Conservation (phyloP, 2,797 vertebrate species). For the Borostomias antarcticus region DNA sequence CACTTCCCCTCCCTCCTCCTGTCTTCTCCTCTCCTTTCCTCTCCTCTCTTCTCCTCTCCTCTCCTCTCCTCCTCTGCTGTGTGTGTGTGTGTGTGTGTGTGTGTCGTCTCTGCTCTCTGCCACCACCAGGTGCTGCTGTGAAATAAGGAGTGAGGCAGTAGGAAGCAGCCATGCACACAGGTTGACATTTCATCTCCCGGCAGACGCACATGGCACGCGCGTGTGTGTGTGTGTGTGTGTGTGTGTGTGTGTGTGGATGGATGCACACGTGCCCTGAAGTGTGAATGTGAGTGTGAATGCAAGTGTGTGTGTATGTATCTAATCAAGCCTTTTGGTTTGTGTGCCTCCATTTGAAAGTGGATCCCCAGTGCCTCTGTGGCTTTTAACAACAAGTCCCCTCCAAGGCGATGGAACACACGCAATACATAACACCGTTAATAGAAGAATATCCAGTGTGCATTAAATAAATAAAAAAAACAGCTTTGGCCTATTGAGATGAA, state of each 20-base stretch:
- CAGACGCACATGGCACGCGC: slow-evolving; percentile 64
- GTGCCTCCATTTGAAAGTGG: slow-evolving; percentile 41
- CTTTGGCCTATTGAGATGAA: slow-evolving; percentile 58
- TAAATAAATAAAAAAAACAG: slow-evolving; percentile 53
- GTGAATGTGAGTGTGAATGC: slow-evolving; percentile 38
- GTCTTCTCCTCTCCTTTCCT: slow-evolving; percentile 14
- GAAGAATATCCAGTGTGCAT: slow-evolving; percentile 40
- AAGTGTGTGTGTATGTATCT: slow-evolving; percentile 17
- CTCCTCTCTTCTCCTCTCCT: slow-evolving; percentile 34
- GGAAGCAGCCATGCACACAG: slow-evolving; percentile 71
- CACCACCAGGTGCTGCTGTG: slow-evolving; percentile 86
- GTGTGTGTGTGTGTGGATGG: slow-evolving; percentile 45
- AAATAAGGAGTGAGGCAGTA: slow-evolving; percentile 75
- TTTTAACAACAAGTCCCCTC: slow-evolving; percentile 33
- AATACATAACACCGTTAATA: slow-evolving; percentile 45
- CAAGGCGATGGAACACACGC: slow-evolving; percentile 51
- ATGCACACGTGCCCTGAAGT: no score
- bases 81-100: slow-evolving; percentile 48
- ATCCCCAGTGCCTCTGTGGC: slow-evolving; percentile 38
- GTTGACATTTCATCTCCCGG: slow-evolving; percentile 77
- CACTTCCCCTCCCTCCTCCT: slow-evolving; percentile 11
- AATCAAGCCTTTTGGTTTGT: slow-evolving; percentile 11
- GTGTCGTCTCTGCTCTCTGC: slow-evolving; percentile 69
- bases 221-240: slow-evolving; percentile 56
- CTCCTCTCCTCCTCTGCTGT: slow-evolving; percentile 4